Conservation (phyloP, 2,888 invertebrate species). For the Plagodis pulveraria region DNA sequence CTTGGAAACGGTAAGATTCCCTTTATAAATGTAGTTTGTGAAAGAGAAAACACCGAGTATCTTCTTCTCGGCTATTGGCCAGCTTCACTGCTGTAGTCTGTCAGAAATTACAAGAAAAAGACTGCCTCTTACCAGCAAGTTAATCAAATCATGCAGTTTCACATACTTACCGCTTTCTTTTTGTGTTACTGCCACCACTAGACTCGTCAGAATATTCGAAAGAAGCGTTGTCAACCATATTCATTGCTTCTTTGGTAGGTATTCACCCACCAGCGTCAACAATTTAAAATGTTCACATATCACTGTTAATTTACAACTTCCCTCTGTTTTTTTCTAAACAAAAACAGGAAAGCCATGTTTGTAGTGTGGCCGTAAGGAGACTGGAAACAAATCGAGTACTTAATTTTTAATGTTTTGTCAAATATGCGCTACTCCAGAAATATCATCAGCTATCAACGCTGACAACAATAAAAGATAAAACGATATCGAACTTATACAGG, state of each 20-base stretch:
- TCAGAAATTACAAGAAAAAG: no score
- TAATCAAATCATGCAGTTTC: no score
- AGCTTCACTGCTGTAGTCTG: no score
- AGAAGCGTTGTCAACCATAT: slow-evolving; percentile 78
- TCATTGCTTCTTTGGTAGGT: slow-evolving; percentile 33
- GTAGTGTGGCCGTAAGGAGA: no score
- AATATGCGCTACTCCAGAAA: slow-evolving; percentile 4
- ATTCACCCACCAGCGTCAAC: slow-evolving; percentile 33
- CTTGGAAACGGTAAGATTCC: no score
- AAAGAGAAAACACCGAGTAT: no score
- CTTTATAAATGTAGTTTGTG: no score
- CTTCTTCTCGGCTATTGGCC: no score
- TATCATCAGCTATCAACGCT: background rate
- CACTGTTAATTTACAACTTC: slow-evolving; percentile 22
- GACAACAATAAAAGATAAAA: slow-evolving; percentile 10
- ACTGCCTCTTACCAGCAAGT: no score
- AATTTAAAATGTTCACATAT: slow-evolving; percentile 18
- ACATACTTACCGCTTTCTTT: slow-evolving; percentile 59
- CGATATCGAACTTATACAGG: slow-evolving; percentile 12
- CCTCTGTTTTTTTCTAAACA: slow-evolving; percentile 17
- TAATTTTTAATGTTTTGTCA: background rate
- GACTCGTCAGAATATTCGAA: slow-evolving; percentile 78
- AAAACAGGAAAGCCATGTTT: background rate
- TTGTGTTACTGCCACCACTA: slow-evolving; percentile 56
- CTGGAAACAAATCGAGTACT: no score